Base-by-base conservation (phyloP, 1,140 invertebrate genomes). In the Bombus pyrosoma region DNA sequence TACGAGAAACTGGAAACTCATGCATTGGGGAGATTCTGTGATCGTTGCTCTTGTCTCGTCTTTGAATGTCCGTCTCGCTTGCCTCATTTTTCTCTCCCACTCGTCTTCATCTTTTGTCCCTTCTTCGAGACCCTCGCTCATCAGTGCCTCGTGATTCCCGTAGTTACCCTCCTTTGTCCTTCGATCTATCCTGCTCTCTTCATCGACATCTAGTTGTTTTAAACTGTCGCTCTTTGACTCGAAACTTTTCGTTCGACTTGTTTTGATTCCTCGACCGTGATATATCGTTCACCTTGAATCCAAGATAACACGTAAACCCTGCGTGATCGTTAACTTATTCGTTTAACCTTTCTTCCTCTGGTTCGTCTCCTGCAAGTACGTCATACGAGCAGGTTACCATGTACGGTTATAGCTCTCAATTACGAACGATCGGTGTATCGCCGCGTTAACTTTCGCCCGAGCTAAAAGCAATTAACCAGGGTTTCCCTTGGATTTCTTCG, bases 171-270 rank as follows among this genome's bases (percentile, higher is more conserved):
- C 39, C 41, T 57, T 32, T 66, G 9, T 59, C 34, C 10, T 28
- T 47, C 53, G 13, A 39, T 18, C 34, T 28, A 13, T 43, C 62
- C 37, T 47, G 25, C 76, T 66, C 68, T 10, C 59, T 43, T 15
- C 81, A 39, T 47, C 47, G 53, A 74, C 64, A 66, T 15, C 64
- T 8, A 34, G 53, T 81, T 81, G 28, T 75, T 75, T 72, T 37
- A 22, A 69, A 37, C 25, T 4, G 69, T 64, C 37, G 69, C 15
- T 71, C 69, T n/a, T 59, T 39, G 37, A 28, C 73, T 91, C 83
- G 86, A 89, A 92, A 90, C 88, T 92, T 92, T 0, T 89, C 88
- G 84, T 91, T 80, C 80, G 86, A 87, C 86, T 53, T 72, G 62
- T 91, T 91, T 92, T 90, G 91, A 86, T 88, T 66, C 85, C 15